Evolutionary conservation across 2,888 invertebrate species (phyloP), one percentile per base, ranked within the genome.

Genomic region (Digitonthophagus gazella): DNA sequence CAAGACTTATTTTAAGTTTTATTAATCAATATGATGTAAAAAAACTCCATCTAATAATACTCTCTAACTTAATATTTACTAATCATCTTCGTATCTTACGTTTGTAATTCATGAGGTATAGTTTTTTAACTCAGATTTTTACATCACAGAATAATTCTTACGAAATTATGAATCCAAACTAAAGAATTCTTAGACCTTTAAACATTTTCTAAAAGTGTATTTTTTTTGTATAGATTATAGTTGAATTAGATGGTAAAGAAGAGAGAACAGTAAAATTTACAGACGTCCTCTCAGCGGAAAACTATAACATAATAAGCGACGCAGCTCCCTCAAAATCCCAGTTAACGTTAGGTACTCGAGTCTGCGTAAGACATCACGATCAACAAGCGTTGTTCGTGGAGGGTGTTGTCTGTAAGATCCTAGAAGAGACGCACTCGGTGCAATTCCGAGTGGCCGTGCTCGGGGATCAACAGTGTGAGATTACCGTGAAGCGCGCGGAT

Each of bases 251-350:
- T 83, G 89, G 91, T 55, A 88, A 88, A 71, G 91, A 90, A 75
- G 89, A 87, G 72, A 89, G 90, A 70, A 84, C 89, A 57, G 86
- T 91, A 74, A 86, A 89, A 77, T 95, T 91, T 79, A 86, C 85
- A 80, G 93, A 93, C 82, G 91, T 96, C 73, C 88, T 96, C 75
- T 91, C 91, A 76, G 86, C 86, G 75, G 90, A 92, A 77, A 91
- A 91, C 79, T 93, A 89, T 83, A 94, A 95, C 83, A 91, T 97
- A 80, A 95, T 97, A 77, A 91, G 95, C 78, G 97, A 98, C 82
- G 95, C 96, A 75, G 93, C 95, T 83, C 97, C 97, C 28, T 92
- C 90, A 78, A 88, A 90, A 76, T 91, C 90, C 75, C 93, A 95
- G 84, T 88, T 97, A 78, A 87, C 88, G 73, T 84, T 91, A 70